Base-by-base conservation (phyloP, 2,888 invertebrate genomes). In the Callimorpha dominula region DNA sequence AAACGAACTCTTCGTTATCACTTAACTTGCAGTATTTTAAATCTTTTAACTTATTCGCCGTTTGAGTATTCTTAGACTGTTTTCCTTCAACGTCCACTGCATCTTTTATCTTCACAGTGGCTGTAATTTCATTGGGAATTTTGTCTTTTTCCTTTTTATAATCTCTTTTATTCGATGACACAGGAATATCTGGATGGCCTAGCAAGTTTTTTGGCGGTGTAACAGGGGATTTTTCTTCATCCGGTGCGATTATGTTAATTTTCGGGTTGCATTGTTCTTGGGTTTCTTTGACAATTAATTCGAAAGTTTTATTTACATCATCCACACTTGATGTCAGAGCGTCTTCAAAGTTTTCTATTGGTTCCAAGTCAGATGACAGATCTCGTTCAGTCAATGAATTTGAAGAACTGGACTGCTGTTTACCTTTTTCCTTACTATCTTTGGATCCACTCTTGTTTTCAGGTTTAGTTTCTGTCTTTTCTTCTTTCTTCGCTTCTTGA, bases 1-100 rank as follows among this genome's bases (percentile, higher is more conserved):
- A 97, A 68, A 97, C 96, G 67, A 97, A 94, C 71, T 96, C 96
- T 72, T 96, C 96, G 57, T 96, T 96, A 46, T 96, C 96, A 76
- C 96, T 96, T 90, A 95, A 64, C 49, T 79, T 81, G 31, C 88
- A 86, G 71, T 87, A 87, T 46, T 90, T 88, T 84, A 88, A 60
- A 77, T 79, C 68, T 83, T 82, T 90, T 8, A 79, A 86, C 81
- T 89, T 92, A 70, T 81, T 90, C 14, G 89, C 88, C 0, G 93
- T 93, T 79, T 93, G 93, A 0, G 90, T 92, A 81, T 93, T 91
- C 77, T 92, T 92, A 0, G 92, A 91, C 67, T 88, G 82, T 73
- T 80, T 85, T 11, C 70, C 84, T 78, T 94, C 93, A 5, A 93
- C 82, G 9, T 93, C 88, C 12, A 88, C 84, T 0, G 89, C 79